A percentile compares a stretch with the other conserved stretches of the same genome.
Conservation (phyloP, 2,113 vertebrate species). For the Vicugna pacos region DNA sequence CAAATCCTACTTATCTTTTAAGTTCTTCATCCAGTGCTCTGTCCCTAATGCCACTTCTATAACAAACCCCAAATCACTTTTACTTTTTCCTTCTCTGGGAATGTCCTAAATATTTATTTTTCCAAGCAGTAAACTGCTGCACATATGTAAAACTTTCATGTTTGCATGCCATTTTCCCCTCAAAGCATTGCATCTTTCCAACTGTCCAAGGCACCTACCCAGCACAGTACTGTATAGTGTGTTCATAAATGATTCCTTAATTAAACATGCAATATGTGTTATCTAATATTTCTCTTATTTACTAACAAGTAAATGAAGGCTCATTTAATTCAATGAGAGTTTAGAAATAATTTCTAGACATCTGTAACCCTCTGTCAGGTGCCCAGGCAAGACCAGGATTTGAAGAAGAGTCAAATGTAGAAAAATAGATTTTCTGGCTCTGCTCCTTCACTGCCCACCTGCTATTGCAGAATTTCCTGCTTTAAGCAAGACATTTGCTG, state of each 20-base stretch:
- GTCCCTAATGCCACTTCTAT: not conserved
- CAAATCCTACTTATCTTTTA: not conserved
- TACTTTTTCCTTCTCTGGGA: not conserved
- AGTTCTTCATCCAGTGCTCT: not conserved
- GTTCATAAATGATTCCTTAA: not conserved
- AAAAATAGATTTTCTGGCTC: not conserved
- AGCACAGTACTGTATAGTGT: fast-evolving
- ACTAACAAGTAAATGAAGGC: not conserved
- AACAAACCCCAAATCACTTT: not conserved
- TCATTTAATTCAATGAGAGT: not conserved
- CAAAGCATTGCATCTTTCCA: not conserved
- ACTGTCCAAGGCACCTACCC: not conserved
- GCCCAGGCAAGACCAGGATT: not conserved
- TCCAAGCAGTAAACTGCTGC: not conserved
- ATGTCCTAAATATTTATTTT: constrained; percentile 15
- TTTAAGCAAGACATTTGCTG: not conserved
- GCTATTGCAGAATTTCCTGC: not conserved
- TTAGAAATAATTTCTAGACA: not conserved
- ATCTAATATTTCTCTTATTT: not conserved
- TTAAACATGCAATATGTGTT: not conserved
- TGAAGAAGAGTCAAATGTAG: not conserved
- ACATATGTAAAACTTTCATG: not conserved
- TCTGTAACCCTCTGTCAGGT: not conserved
- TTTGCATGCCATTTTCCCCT: not conserved
- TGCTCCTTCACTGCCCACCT: not conserved